Base-by-base conservation (phyloP, 2,888 invertebrate species). In the Eupithecia subfuscata region DNA sequence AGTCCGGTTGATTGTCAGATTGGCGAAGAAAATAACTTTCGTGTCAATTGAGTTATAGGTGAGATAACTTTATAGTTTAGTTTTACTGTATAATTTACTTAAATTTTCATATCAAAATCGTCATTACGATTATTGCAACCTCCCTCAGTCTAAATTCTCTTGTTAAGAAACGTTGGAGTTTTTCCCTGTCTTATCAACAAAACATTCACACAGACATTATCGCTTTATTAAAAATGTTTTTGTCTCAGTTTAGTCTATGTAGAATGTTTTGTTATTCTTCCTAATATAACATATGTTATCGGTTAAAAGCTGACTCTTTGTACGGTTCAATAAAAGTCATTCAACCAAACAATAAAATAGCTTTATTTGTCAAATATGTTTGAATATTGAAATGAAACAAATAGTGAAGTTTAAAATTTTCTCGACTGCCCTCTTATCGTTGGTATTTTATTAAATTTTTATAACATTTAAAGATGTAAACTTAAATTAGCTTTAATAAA, bases 381-480 rank as follows among this genome's bases (percentile, higher is more conserved):
- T 43, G 7, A 43, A 14, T 43, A 25, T 43, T n/a, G 6, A 81
- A 84, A 84, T 78, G 67, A 82, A 84, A 83, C 78, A 70, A 64
- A 75, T 16, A 30, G 73, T 71, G 80, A 82, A 81, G 78, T 84
- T 83, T 80, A 63, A 79, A 78, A 76, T 77, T 85, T 84, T 84
- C 85, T 85, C 84, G 75, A 80, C 81, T 77, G 81, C 80, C 78
- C 78, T 77, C 75, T 73, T 73, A 77, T 78, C 78, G 60, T 75
- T 74, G 71, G 52, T 77, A 76, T 71, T 65, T 70, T 52, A 71
- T 71, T 43, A 18, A 40, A 56, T 74, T 72, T 75, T 75, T 73
- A 18, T 45, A 56, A 74, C 69, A 76, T 45, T 52, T 64, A 71
- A 30, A 40, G 22, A 76, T 48, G 30, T 68, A 73, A 52, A 67